Evolutionary conservation across 2,113 vertebrate species (phyloP), one percentile per base, ranked within the genome.

Genomic region (Carettochelys insculpta): DNA sequence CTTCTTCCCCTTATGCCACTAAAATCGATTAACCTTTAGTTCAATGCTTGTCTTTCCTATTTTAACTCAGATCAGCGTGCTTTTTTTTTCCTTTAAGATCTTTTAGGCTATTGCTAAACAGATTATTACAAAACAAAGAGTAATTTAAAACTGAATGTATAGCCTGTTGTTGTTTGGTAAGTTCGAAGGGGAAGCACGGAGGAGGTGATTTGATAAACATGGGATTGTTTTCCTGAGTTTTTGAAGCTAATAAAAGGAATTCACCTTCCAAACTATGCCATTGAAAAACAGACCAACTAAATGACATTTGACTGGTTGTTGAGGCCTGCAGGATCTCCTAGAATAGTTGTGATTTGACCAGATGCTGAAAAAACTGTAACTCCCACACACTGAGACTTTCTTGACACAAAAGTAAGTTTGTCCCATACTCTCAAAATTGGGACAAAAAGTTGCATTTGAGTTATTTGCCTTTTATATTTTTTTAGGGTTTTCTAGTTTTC

Each of bases 91-190:
- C 71, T 88, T 75, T 47, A 31, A 47, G 77, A 5, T 51, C 58
- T 53, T 94, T 61, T n/a, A 76, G 78, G 65, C n/a, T 80, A 71
- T 75, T 85, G 25, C 20, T 83, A 53, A 81, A 86, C 19, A 5
- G 38, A 68, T 71, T 90, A 52, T 75, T 45, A 77, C 5, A 48
- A 58, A 90, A 29, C 75, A 88, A 22, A 27, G 41, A 87, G 16
- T 4, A 73, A 86, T 93, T 75, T 86, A 68, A 56, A 61, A 53
- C 31, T 48, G 77, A n/a, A 22, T 78, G 3, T n/a, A 43, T 43
- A 50, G 58, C 0, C 0, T 0, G 0, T 34, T 8, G 9, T n/a
- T 80, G 41, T 0, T 0, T 38, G 71, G 25, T 77, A 45, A 20
- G 17, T 73, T 89, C 58, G 73, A 76, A 48, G 71, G 58, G 92